These are phyloP conservation scores for Tapirus indicus DNA, from an alignment of 2,797 vertebrate species.

Conservation along the genomic window DNA sequence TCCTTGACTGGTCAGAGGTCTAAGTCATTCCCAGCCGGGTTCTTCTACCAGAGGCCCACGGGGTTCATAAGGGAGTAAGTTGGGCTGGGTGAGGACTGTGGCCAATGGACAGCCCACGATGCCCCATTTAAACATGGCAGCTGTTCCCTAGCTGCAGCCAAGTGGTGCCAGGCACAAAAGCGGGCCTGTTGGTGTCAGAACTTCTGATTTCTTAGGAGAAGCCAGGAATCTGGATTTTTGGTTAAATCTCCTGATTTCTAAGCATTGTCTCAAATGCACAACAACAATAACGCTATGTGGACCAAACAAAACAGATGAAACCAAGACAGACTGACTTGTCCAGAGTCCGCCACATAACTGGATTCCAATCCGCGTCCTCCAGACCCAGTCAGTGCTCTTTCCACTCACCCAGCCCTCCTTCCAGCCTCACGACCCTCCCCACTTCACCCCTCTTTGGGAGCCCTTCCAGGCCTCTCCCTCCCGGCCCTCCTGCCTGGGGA, in stretches of 20 bases:
- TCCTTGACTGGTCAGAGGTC: background rate
- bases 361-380: background rate
- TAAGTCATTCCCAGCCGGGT: background rate
- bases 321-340: background rate
- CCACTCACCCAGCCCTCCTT: no score
- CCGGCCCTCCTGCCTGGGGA: no score
- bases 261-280: background rate
- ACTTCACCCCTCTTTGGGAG: fast-evolving
- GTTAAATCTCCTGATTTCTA: background rate
- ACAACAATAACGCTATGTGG: background rate
- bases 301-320: background rate
- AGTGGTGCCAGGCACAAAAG: background rate
- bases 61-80: fast-evolving
- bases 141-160: background rate
- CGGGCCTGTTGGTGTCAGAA: background rate
- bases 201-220: background rate
- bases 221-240: background rate
- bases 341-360: background rate
- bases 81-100: background rate
- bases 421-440: background rate
- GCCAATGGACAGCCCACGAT: no score
- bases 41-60: fast-evolving
- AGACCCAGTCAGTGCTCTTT: fast-evolving
- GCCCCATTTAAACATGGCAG: background rate
- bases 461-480: background rate